phyloP scores from a whole-genome alignment of 2,113 vertebrate species.

The Nothocercus nigrocapillus region DNA sequence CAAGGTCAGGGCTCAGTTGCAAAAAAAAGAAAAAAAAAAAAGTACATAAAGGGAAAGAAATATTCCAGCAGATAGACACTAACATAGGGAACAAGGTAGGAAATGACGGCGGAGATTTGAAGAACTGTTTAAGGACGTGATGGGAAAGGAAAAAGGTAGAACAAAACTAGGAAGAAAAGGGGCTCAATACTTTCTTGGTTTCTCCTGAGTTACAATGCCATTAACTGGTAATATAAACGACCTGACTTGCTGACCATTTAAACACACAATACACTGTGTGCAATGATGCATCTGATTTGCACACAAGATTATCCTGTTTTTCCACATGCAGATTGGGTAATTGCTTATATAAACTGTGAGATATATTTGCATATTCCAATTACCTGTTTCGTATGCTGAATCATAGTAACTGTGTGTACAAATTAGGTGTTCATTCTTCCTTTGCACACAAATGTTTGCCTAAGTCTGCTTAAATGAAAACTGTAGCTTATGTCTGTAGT shows the following conservation, averaged over 20 bases:
- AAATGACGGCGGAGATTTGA: neutral
- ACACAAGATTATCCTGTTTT: neutral
- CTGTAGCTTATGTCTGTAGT: neutral
- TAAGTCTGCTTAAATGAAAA: neutral
- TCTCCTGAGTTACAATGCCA: neutral
- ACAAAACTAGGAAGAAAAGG: neutral
- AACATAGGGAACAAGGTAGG: neutral
- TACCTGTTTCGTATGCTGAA: neutral
- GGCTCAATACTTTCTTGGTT: neutral
- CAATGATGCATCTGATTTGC: neutral
- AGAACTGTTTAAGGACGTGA: neutral
- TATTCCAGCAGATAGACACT: neutral
- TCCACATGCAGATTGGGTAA: neutral
- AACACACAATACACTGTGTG: neutral
- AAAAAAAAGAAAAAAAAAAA: too few relatives aligned
- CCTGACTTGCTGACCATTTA: neutral
- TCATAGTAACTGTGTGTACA: neutral
- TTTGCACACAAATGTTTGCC: neutral
- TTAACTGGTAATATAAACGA: neutral
- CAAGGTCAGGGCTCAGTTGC: accelerated
- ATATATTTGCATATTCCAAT: neutral
- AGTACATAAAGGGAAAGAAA: neutral
- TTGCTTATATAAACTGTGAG: neutral
- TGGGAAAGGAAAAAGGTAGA: neutral
- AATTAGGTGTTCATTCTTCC: neutral